Evolutionary conservation across 1,140 invertebrate species (phyloP), one percentile per base, ranked within the genome.

Genomic region (Drosophila sulfurigaster): DNA sequence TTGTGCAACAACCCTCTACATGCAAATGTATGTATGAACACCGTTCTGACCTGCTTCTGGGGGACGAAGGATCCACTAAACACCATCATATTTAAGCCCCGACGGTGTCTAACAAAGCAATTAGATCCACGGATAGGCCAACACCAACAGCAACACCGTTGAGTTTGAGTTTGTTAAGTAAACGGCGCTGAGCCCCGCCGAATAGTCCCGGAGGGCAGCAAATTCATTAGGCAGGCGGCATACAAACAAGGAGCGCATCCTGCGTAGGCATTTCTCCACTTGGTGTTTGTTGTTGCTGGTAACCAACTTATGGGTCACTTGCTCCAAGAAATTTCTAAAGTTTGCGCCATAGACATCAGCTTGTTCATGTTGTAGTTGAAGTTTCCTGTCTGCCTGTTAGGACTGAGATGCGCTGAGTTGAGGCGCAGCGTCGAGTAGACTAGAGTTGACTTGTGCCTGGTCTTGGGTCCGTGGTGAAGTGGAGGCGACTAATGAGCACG

Each of bases 81-180:
- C 16, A 66, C 79, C 82, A 74, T 87, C 83, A 88, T 88, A 88
- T 79, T 87, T 88, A 57, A 52, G 72, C 45, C 65, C 52, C 83
- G 54, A 73, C 76, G 83, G 79, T 88, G 77, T 64, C 82, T 88
- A 88, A 87, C 83, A 87, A 88, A 89, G 83, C 85, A 88, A 88
- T 88, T 83, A 88, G 83, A 83, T 78, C 74, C 69, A 82, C 63
- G 67, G 73, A 88, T 78, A 88, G 68, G 74, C 69, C 70, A 82
- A 86, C 70, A 79, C 41, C 41, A 43, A 38, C 35, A 38, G 7
- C 16, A 69, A 35, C 56, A 54, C 67, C 82, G 67, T 69, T 62
- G 64, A 86, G 75, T 82, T 82, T 82, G 78, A 62, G 65, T 64
- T 75, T 75, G 66, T 70, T 75, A 69, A 75, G 72, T 70, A 75